Evolutionary conservation across 2,797 vertebrate genomes (phyloP).

Genomic region (Megalops cyprinoides): DNA sequence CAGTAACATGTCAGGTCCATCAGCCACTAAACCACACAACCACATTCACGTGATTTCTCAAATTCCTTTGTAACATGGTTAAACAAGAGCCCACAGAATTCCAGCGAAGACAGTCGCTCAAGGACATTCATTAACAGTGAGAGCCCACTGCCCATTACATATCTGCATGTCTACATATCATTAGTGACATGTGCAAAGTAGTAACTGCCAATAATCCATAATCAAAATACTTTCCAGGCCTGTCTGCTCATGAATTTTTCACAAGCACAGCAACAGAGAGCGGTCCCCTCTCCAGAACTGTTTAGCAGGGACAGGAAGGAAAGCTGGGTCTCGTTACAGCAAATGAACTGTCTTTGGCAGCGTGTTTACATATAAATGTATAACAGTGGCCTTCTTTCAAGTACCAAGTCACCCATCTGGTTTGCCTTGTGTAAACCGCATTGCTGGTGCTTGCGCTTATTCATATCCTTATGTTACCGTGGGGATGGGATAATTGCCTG

Average conservation of each 20-base stretch:
- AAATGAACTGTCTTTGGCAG: conserved; percentile 7
- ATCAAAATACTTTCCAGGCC: neutral
- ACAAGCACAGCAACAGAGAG: neutral
- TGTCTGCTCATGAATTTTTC: neutral
- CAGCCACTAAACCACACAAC: no score
- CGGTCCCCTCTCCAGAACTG: neutral
- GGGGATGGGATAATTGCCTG: conserved; percentile 43
- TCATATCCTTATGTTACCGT: conserved; percentile 41
- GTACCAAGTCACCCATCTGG: conserved; percentile 36
- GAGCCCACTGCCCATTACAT: neutral
- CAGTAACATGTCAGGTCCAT: no score
- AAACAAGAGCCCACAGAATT: no score
- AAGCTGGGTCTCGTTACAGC: neutral
- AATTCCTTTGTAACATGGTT: no score
- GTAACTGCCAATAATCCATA: neutral
- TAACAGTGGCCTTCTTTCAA: conserved; percentile 30
- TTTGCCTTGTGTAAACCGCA: conserved; percentile 35
- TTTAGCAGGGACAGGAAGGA: neutral
- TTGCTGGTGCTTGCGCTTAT: conserved; percentile 27
- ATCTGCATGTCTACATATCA: neutral
- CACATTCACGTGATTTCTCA: no score
- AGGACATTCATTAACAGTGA: neutral
- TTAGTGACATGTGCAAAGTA: neutral
- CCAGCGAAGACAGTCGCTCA: neutral
- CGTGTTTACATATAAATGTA: conserved; percentile 18